A percentile compares a stretch with the other conserved stretches of the same genome.
phyloP scores from a whole-genome alignment of 2,888 invertebrate species.

The Punctoribates punctum region DNA sequence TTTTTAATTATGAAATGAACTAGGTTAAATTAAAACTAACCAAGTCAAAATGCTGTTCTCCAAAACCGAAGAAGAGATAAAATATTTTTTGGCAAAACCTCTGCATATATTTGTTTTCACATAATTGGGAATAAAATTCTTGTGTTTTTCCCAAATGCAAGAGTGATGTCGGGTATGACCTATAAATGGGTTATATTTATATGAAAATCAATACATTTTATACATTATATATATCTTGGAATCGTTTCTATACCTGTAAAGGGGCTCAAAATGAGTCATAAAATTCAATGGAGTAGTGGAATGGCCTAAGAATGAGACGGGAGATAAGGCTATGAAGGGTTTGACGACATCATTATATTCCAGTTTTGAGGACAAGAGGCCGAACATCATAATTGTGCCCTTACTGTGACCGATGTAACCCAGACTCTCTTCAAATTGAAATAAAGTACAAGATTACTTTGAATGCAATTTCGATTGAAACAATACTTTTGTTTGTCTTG shows the following conservation, averaged over 20 bases:
- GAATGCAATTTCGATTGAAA: too few species aligned
- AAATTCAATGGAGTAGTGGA: constrained; percentile 36
- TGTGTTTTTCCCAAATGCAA: constrained; percentile 5
- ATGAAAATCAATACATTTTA: background rate
- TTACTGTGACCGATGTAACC: constrained; percentile 42
- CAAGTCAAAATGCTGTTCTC: background rate
- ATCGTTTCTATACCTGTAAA: background rate
- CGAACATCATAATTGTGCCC: constrained; percentile 43
- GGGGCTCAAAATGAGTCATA: constrained; percentile 12
- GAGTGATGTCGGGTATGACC: constrained; percentile 26
- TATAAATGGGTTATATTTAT: background rate
- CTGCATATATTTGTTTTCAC: constrained; percentile 21
- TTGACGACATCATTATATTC: constrained; percentile 37
- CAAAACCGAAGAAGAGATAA: background rate
- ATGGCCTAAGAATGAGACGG: constrained; percentile 37
- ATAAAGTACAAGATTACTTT: background rate
- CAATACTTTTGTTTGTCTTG: constrained; percentile 30
- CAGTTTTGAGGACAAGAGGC: constrained; percentile 25
- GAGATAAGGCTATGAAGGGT: constrained; percentile 41
- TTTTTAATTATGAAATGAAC: background rate
- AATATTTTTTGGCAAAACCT: constrained; percentile 22
- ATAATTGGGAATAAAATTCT: constrained; percentile 1
- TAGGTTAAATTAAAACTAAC: background rate
- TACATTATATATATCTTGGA: background rate
- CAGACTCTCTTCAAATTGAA: constrained; percentile 8